Evolutionary conservation across 2,888 invertebrate genomes (phyloP).

Genomic region (Caenorhabditis auriculariae): DNA sequence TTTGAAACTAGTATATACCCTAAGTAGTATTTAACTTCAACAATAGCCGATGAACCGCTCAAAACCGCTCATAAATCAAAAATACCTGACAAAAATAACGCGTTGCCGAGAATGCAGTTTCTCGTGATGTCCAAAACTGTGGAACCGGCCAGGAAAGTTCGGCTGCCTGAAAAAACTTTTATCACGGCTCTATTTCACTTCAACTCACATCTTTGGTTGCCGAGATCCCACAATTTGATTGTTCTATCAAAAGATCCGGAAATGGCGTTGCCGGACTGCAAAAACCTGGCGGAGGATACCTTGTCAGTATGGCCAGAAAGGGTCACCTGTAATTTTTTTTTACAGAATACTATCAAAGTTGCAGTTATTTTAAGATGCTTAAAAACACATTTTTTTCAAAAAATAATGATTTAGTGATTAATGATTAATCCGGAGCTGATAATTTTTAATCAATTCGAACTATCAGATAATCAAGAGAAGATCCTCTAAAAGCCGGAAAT

Average conservation of each 20-base stretch:
- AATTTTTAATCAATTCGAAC: too few relatives aligned
- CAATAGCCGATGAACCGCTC: too few relatives aligned
- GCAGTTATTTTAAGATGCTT: neutral
- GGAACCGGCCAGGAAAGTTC: conserved; percentile 55
- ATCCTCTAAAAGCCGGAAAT: too few relatives aligned
- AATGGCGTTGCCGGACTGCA: conserved; percentile 71
- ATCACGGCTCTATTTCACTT: neutral
- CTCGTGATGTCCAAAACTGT: conserved; percentile 68
- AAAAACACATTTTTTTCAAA: conserved; percentile 76
- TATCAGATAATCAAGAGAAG: too few relatives aligned
- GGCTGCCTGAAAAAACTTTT: conserved; percentile 11
- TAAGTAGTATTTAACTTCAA: too few relatives aligned
- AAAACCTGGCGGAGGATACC: conserved; percentile 93
- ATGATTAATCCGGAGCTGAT: too few relatives aligned
- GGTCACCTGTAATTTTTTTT: conserved; percentile 68
- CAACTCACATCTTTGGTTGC: conserved; percentile 78
- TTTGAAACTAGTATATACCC: too few relatives aligned
- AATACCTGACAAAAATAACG: conserved; percentile 5
- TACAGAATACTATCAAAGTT: too few relatives aligned
- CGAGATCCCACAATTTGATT: conserved; percentile 95
- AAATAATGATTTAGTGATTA: too few relatives aligned
- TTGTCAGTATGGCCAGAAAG: conserved; percentile 94
- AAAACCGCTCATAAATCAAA: too few relatives aligned
- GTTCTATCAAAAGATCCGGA: conserved; percentile 97
- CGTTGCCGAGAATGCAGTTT: conserved; percentile 72